Evolutionary conservation across 2,113 vertebrate species (phyloP).

Genomic region (Ascaphus truei): DNA sequence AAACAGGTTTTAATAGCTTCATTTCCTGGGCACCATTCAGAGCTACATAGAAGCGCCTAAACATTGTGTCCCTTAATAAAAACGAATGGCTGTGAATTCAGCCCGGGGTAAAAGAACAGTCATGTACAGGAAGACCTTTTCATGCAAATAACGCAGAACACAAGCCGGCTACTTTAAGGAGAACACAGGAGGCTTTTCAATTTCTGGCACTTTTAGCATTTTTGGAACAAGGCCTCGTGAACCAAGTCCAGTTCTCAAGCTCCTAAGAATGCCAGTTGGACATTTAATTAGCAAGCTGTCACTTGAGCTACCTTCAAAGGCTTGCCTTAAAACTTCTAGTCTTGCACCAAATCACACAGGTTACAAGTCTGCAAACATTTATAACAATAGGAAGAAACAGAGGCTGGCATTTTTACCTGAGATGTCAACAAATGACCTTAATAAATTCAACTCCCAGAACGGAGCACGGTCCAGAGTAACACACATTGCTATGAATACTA

Average conservation of each 20-base stretch:
- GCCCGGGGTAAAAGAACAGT: slow-evolving; percentile 44
- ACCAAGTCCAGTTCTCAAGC: slow-evolving; percentile 55
- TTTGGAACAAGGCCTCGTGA: slow-evolving; percentile 45
- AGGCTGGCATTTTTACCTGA: neutral
- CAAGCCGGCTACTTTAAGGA: slow-evolving; percentile 44
- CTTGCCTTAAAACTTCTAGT: slow-evolving; percentile 50
- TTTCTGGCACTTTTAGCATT: slow-evolving; percentile 54
- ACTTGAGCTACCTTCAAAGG: slow-evolving; percentile 49
- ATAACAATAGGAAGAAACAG: neutral
- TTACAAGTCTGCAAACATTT: slow-evolving; percentile 22
- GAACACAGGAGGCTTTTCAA: slow-evolving; percentile 52
- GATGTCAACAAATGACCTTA: neutral
- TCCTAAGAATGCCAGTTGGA: slow-evolving; percentile 52
- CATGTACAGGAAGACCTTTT: slow-evolving; percentile 47
- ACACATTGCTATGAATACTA: no score
- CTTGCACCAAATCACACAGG: slow-evolving; percentile 44
- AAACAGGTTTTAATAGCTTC: no score
- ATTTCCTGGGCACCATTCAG: slow-evolving; percentile 26
- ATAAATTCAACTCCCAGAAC: no score
- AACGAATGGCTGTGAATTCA: slow-evolving; percentile 14
- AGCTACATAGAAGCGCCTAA: slow-evolving; percentile 7
- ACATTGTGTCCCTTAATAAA: slow-evolving; percentile 38
- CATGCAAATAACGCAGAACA: slow-evolving; percentile 49
- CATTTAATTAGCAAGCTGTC: slow-evolving; percentile 59
- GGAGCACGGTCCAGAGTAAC: no score